phyloP scores from a whole-genome alignment of 2,797 vertebrate species.

The Iguana delicatissima region DNA sequence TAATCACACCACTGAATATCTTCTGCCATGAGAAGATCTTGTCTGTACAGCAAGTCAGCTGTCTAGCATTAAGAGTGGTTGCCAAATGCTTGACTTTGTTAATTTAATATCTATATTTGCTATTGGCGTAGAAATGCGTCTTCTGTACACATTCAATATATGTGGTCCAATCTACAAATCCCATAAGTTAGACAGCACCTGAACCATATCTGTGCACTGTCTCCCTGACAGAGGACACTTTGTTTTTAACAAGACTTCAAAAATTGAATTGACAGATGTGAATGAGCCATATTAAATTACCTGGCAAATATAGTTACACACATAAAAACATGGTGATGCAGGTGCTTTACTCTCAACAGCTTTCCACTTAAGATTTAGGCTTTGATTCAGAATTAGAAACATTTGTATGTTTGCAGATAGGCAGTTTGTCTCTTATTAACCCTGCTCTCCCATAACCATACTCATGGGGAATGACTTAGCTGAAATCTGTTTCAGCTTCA shows the following conservation, averaged over 20 bases:
- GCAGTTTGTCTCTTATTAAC: background rate
- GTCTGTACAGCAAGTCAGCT: constrained; percentile 44
- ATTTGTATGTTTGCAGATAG: background rate
- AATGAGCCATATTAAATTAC: background rate
- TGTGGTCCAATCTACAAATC: constrained; percentile 43
- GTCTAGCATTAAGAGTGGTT: constrained; percentile 46
- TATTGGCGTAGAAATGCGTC: constrained; percentile 56
- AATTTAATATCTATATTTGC: constrained; percentile 67
- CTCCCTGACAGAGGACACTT: constrained; percentile 26
- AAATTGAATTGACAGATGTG: constrained; percentile 52
- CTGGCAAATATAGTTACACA: constrained; percentile 20
- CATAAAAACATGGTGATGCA: constrained; percentile 36
- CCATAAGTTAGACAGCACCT: constrained; percentile 42
- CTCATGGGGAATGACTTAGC: background rate
- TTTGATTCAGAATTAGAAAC: constrained; percentile 7
- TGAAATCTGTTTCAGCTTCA: background rate
- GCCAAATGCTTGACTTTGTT: constrained; percentile 55
- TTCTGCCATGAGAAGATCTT: no score
- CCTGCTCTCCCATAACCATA: background rate
- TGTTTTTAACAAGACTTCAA: constrained; percentile 50
- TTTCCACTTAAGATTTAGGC: constrained; percentile 10
- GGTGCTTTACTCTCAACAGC: constrained; percentile 13
- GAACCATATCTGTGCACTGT: constrained; percentile 33
- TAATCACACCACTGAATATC: constrained; percentile 47
- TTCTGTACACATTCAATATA: constrained; percentile 62